Conservation (phyloP, 2,888 invertebrate genomes). For the Drosophila merina region DNA sequence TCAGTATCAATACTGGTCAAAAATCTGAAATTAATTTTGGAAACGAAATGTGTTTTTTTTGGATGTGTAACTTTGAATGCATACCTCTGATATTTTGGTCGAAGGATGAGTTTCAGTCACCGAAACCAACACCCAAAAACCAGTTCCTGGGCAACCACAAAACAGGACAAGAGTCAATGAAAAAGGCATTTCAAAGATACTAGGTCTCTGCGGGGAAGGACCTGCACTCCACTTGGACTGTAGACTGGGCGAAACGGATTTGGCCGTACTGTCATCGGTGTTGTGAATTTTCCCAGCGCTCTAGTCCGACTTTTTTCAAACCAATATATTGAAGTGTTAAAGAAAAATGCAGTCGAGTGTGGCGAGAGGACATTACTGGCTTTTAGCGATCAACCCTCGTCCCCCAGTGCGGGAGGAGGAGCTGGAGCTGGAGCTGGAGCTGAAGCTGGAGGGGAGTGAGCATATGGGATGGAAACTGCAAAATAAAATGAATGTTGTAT, state of each 20-base stretch:
- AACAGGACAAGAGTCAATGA: conserved; percentile 67
- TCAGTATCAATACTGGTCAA: no score
- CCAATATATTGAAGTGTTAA: conserved; percentile 78
- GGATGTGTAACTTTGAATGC: no score
- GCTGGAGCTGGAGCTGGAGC: conserved; percentile 22
- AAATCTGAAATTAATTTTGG: no score
- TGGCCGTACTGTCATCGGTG: conserved; percentile 62
- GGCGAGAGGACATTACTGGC: conserved; percentile 79
- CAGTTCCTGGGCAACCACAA: conserved; percentile 71
- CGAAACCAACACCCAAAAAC: conserved; percentile 54
- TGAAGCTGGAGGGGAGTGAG: conserved; percentile 22
- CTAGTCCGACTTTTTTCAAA: conserved; percentile 30
- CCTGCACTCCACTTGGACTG: conserved; percentile 54
- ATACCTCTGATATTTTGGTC: neutral
- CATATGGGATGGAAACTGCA: conserved; percentile 40
- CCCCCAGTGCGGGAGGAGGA: neutral
- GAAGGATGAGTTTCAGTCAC: conserved; percentile 6
- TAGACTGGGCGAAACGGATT: conserved; percentile 44
- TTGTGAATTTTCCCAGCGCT: conserved; percentile 60
- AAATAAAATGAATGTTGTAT: conserved; percentile 77
- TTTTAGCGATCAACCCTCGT: conserved; percentile 60
- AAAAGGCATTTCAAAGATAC: conserved; percentile 61
- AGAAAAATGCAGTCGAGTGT: conserved; percentile 79
- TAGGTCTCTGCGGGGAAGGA: conserved; percentile 48
- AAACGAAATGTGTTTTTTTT: no score